Base-by-base conservation (phyloP, 1,140 invertebrate genomes). In the Muscidifurax raptorellus region DNA sequence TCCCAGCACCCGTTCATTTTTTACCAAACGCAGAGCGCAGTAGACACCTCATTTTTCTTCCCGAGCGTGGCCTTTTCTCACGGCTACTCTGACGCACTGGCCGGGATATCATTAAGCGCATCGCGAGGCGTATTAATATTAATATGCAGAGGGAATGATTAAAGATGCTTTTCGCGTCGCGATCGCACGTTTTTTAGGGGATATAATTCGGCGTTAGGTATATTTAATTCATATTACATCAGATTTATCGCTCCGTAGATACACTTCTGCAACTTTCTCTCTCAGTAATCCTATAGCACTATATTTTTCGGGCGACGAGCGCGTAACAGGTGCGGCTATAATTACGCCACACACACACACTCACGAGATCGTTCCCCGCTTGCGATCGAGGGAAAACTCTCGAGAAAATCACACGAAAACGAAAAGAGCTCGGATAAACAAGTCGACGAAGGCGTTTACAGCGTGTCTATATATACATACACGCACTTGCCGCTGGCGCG, bases 291-390 rank as follows among this genome's bases (percentile, higher is more conserved):
- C 36, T 0, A 25, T 47, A 15, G 47, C 15, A 25, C 25, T 25
- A 5, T 40, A 52, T 52, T 52, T 52, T 52, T 52, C 13, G 15
- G 47, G 47, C 47, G 47, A 52, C 47, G 22, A 59, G 52, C n/a
- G 52, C 28, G 32, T n/a, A 15, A 12, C 59, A 71, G 79, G 79
- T 59, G 79, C 18, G 69, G 80, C 28, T 74, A n/a, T 47, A 80
- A 71, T 71, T 80, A 80, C 47, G 69, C 47, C 18, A 59, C n/a
- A 13, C 66, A 44, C 6, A n/a, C n/a, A n/a, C n/a, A n/a, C n/a
- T n/a, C n/a, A n/a, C n/a, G n/a, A n/a, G 28, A 25, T 28, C 66
- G 66, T 22, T 67, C 6, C n/a, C 30, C 64, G 22, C 18, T 59
- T 7, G 1, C 15, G 18, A n/a, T 13, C 44, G 6, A 22, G 18